These are phyloP conservation scores for Cyclophora punctaria DNA, from an alignment of 2,888 invertebrate genomes.

Conservation along the genomic window DNA sequence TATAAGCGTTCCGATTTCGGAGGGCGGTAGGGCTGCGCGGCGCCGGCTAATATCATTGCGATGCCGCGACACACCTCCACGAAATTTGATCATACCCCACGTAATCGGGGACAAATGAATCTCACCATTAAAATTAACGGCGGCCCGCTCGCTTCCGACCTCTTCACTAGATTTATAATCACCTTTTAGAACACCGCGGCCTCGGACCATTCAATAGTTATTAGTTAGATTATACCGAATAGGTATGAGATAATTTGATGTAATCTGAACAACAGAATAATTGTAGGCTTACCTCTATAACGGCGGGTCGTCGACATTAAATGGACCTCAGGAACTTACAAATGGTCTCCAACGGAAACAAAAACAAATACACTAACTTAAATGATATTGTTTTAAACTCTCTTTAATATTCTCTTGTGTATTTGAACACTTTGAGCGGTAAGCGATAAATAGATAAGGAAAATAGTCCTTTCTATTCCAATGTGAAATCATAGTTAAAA, in stretches of 20 bases:
- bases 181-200: conserved; percentile 47
- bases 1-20: conserved; percentile 59
- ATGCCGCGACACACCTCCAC: conserved; percentile 38
- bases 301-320: conserved; percentile 20
- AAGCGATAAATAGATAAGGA: too few relatives aligned
- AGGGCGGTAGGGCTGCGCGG: conserved; percentile 24
- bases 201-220: conserved; percentile 41
- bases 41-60: conserved; percentile 40
- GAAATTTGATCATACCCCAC: conserved; percentile 59
- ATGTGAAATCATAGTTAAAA: too few relatives aligned
- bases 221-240: conserved; percentile 41
- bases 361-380: conserved; percentile 12
- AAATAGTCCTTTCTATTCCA: too few relatives aligned
- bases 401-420: conserved; percentile 3
- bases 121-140: conserved; percentile 63
- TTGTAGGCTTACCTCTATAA: conserved; percentile 25
- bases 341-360: conserved; percentile 17
- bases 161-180: conserved; percentile 63
- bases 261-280: conserved; percentile 35
- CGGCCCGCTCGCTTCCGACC: conserved; percentile 51
- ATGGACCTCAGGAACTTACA: conserved; percentile 17
- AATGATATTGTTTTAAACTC: conserved; percentile 9
- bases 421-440: too few relatives aligned
- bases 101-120: conserved; percentile 65
- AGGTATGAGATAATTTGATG: conserved; percentile 33